phyloP scores from a whole-genome alignment of 2,888 invertebrate genomes.

The Nematopogon swammerdamellus region DNA sequence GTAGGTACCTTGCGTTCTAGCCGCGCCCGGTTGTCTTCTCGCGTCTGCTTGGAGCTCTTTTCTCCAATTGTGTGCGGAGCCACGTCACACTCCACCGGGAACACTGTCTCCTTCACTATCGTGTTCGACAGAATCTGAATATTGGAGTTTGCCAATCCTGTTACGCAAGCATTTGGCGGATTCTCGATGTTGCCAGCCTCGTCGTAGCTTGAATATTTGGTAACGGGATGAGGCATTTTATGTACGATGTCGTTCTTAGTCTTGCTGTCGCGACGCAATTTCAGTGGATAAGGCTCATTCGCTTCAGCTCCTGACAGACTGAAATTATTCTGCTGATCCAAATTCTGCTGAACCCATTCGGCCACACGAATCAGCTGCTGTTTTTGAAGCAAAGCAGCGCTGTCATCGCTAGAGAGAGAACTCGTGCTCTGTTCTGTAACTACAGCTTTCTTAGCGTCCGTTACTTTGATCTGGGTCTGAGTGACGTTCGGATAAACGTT shows the following conservation, averaged over 20 bases:
- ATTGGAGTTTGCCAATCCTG: not conserved
- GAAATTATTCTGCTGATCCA: slow-evolving; percentile 47
- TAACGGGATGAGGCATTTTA: slow-evolving; percentile 49
- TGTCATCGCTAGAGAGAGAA: slow-evolving; percentile 49
- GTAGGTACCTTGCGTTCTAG: too few species aligned
- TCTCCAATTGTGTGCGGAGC: slow-evolving; percentile 16
- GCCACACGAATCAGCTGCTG: slow-evolving; percentile 69
- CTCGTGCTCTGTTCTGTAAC: slow-evolving; percentile 51
- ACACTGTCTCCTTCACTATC: slow-evolving; percentile 39
- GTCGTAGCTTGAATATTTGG: slow-evolving; percentile 33
- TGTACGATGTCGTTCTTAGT: slow-evolving; percentile 45
- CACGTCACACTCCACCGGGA: slow-evolving; percentile 39
- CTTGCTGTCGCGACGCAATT: slow-evolving; percentile 29
- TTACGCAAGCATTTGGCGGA: not conserved
- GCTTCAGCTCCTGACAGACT: slow-evolving; percentile 35
- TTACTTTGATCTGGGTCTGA: slow-evolving; percentile 46
- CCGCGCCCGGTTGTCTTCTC: too few species aligned
- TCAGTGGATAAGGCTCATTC: slow-evolving; percentile 24
- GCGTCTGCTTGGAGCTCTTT: not conserved
- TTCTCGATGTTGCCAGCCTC: not conserved
- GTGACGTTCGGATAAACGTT: slow-evolving; percentile 49
- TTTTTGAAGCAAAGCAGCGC: slow-evolving; percentile 54
- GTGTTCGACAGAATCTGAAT: slow-evolving; percentile 15
- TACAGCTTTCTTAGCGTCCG: slow-evolving; percentile 40
- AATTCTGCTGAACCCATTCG: slow-evolving; percentile 72